phyloP scores from a whole-genome alignment of 1,140 invertebrate species.

The Lanistes nyassanus region DNA sequence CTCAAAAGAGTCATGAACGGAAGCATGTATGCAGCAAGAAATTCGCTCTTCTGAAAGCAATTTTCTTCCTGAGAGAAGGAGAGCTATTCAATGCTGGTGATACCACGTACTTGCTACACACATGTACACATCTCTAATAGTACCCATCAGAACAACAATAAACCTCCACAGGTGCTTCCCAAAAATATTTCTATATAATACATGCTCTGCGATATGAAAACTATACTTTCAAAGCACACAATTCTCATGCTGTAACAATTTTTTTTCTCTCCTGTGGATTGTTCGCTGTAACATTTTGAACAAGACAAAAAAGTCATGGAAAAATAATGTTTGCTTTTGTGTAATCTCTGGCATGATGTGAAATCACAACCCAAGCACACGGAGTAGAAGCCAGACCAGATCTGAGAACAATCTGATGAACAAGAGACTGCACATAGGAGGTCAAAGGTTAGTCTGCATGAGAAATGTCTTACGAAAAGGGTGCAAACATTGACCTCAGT shows the following conservation, averaged over 20 bases:
- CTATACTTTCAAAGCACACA: slow-evolving; percentile 2
- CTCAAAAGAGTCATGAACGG: too few species aligned
- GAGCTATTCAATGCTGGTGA: too few species aligned
- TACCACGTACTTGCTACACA: too few species aligned
- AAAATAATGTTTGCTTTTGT: slow-evolving; percentile 13
- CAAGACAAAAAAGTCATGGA: slow-evolving; percentile 6
- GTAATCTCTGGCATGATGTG: slow-evolving; percentile 2
- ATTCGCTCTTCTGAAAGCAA: too few species aligned
- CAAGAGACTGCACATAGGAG: slow-evolving; percentile 1
- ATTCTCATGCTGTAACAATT: not conserved
- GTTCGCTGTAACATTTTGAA: not conserved
- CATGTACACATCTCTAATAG: too few species aligned
- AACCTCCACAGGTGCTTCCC: too few species aligned
- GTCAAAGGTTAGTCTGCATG: not conserved
- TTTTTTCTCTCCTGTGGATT: not conserved
- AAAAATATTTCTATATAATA: not conserved
- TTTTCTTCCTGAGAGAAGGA: too few species aligned
- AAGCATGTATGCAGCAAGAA: too few species aligned
- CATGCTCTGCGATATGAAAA: not conserved
- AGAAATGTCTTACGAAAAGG: not conserved
- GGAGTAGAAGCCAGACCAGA: not conserved
- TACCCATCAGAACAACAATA: too few species aligned
- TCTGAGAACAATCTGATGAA: not conserved
- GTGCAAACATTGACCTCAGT: not conserved
- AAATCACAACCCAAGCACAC: slow-evolving; percentile 17